Evolutionary conservation across 2,113 vertebrate genomes (phyloP).

Genomic region (Stigmatopora argus): DNA sequence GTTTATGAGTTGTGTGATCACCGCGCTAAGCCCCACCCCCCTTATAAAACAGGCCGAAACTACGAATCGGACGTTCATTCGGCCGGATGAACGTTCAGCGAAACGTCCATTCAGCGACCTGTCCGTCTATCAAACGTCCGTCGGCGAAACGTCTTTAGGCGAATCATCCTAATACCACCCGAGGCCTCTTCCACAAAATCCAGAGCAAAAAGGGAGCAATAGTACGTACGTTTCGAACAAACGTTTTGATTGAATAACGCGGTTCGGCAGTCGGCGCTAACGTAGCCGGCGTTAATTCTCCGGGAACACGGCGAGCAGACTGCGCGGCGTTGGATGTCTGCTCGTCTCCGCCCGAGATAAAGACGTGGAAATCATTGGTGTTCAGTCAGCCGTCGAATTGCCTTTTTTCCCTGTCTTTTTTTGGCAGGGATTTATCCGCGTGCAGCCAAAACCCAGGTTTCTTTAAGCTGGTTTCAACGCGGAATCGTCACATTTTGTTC

Average conservation of each 20-base stretch:
- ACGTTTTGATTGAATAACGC: conserved; percentile 15
- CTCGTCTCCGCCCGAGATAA: conserved; percentile 7
- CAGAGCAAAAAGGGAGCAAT: neutral
- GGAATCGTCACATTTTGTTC: neutral
- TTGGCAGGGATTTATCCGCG: conserved; percentile 3
- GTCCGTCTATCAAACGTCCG: too few relatives aligned
- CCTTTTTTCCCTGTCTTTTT: neutral
- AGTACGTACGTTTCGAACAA: neutral
- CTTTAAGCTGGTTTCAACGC: neutral
- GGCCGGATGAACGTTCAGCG: too few relatives aligned
- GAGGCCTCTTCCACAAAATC: neutral
- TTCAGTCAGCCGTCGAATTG: conserved; percentile 7
- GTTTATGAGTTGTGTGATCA: too few relatives aligned
- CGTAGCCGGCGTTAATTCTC: conserved; percentile 10
- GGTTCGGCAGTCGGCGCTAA: conserved; percentile 3
- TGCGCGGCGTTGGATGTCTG: neutral
- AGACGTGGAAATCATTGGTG: conserved; percentile 13
- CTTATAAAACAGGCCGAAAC: too few relatives aligned
- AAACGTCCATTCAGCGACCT: too few relatives aligned
- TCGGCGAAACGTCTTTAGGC: too few relatives aligned
- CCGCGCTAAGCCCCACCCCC: too few relatives aligned
- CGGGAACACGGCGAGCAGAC: conserved; percentile 7
- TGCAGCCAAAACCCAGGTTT: conserved; percentile 3
- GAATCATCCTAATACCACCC: too few relatives aligned
- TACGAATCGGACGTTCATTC: too few relatives aligned